Conservation (phyloP, 2,113 vertebrate genomes). For the Megaceryle torquata region DNA sequence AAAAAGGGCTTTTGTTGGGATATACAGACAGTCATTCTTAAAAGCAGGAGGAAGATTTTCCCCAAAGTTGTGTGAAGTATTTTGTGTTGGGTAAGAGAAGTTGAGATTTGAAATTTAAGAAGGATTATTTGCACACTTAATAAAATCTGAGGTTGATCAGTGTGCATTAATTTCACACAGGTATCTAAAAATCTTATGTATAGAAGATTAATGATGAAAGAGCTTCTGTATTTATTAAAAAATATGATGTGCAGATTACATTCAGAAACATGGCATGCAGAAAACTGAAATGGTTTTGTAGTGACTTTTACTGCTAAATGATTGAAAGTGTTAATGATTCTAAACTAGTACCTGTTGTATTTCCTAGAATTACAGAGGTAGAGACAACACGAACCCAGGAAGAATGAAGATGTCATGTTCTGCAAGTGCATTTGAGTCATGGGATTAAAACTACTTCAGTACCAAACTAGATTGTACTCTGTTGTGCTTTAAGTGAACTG, state of each 20-base stretch:
- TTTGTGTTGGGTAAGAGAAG: background rate
- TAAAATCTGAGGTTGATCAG: background rate
- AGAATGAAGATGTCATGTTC: slow-evolving; percentile 6
- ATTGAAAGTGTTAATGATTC: background rate
- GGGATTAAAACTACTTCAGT: slow-evolving; percentile 63
- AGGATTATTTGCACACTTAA: background rate
- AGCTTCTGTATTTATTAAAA: background rate
- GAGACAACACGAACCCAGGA: background rate
- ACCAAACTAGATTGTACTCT: background rate
- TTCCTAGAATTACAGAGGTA: slow-evolving; percentile 54
- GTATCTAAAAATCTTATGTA: background rate
- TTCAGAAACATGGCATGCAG: background rate
- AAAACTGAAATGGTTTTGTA: background rate
- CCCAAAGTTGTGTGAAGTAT: background rate
- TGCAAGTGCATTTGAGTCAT: slow-evolving; percentile 56
- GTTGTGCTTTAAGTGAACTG: slow-evolving; percentile 3
- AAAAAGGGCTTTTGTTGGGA: background rate
- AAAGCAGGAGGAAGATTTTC: background rate
- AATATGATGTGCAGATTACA: background rate
- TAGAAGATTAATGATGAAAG: background rate
- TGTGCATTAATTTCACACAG: background rate
- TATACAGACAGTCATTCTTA: background rate
- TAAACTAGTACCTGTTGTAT: background rate
- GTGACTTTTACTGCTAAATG: background rate
- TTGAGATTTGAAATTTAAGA: background rate